Conservation (phyloP, 1,140 invertebrate species). For the Aplysia californica region DNA sequence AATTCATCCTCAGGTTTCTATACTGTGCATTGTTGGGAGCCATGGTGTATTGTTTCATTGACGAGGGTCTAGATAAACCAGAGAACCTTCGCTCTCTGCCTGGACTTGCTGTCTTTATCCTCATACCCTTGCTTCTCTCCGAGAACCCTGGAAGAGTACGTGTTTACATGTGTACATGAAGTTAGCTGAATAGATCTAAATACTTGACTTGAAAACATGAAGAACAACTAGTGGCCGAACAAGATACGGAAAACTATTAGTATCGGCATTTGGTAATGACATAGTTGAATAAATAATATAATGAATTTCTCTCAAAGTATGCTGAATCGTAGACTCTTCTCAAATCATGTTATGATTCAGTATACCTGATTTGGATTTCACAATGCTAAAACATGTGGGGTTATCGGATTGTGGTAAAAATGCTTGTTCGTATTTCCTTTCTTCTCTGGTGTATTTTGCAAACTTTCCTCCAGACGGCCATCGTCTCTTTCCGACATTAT, state of each 20-base stretch:
- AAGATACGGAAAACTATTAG: background rate
- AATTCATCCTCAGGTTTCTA: conserved; percentile 22
- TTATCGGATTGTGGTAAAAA: too few relatives aligned
- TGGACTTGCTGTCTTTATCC: conserved; percentile 38
- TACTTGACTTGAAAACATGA: background rate
- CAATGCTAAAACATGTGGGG: too few relatives aligned
- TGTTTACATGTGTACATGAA: too few relatives aligned
- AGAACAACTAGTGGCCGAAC: background rate
- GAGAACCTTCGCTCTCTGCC: conserved; percentile 37
- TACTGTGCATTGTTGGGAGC: conserved; percentile 26
- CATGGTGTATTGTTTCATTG: conserved; percentile 29
- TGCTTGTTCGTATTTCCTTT: too few relatives aligned
- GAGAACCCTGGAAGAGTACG: background rate
- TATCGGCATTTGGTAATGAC: background rate
- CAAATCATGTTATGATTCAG: too few relatives aligned
- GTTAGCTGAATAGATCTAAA: background rate
- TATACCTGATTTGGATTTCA: too few relatives aligned
- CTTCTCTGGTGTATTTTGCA: too few relatives aligned
- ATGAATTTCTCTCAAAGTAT: too few relatives aligned
- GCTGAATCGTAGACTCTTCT: too few relatives aligned
- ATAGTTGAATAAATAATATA: too few relatives aligned
- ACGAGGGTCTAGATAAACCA: conserved; percentile 31
- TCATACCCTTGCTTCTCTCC: conserved; percentile 40
- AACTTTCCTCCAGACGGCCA: too few relatives aligned
- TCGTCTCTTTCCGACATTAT: too few relatives aligned